phyloP scores from a whole-genome alignment of 2,797 vertebrate species.

The Saxicola maurus region DNA sequence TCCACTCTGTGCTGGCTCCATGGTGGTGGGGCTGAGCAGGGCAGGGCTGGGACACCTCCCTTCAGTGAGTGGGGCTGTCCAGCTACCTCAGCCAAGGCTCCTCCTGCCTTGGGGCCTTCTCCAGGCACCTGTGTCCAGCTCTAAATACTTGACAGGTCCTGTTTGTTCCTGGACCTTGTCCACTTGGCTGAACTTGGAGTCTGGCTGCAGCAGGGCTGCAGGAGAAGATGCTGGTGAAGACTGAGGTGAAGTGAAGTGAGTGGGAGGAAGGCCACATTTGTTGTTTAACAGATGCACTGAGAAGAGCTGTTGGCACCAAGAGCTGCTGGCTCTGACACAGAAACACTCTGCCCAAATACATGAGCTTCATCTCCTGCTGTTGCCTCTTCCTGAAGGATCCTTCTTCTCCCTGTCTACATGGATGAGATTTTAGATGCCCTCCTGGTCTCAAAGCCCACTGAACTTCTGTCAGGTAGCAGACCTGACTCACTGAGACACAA shows the following conservation, averaged over 20 bases:
- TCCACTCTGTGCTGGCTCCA: accelerated
- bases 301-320: not conserved
- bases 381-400: not conserved
- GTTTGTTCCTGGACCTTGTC: not conserved
- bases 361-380: not conserved
- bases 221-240: accelerated
- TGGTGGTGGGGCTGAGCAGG: not conserved
- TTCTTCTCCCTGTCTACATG: not conserved
- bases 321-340: not conserved
- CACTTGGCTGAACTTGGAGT: not conserved
- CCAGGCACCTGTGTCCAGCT: not conserved
- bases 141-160: not conserved
- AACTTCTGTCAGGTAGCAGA: not conserved
- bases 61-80: not conserved
- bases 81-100: not conserved
- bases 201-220: not conserved
- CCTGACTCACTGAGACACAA: not conserved
- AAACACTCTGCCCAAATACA: not conserved
- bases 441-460: not conserved
- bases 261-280: not conserved
- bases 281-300: not conserved
- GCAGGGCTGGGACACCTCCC: not conserved
- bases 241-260: accelerated
- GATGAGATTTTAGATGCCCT: not conserved
- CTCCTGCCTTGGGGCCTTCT: not conserved